phyloP scores from a whole-genome alignment of 2,113 vertebrate genomes.

The Platycercus adscitus region DNA sequence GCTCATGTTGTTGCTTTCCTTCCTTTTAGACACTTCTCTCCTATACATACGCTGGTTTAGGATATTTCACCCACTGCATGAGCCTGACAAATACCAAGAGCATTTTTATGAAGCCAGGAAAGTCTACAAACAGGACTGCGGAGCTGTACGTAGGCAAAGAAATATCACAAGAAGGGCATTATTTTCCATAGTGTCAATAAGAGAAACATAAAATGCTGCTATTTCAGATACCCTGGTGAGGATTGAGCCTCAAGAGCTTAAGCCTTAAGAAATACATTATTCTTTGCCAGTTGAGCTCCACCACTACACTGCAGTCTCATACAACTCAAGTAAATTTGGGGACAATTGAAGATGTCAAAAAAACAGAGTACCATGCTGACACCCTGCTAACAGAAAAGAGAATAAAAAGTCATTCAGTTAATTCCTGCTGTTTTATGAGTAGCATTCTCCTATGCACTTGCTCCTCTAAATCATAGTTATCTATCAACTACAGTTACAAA shows the following conservation, averaged over 20 bases:
- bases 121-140: not conserved
- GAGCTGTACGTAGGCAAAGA: not conserved
- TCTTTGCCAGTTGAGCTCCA: not conserved
- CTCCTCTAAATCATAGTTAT: slow-evolving; percentile 4
- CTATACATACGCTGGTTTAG: not conserved
- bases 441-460: not conserved
- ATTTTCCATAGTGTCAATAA: not conserved
- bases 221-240: not conserved
- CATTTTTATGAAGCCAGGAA: not conserved
- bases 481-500: not conserved
- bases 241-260: not conserved
- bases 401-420: not conserved
- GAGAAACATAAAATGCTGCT: not conserved
- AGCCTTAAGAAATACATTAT: not conserved
- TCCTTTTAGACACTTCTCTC: not conserved
- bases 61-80: not conserved
- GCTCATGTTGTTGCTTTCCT: not conserved
- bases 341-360: not conserved
- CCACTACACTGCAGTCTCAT: not conserved
- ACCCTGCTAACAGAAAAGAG: not conserved
- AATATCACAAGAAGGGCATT: not conserved
- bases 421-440: slow-evolving; percentile 3
- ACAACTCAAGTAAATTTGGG: slow-evolving; percentile 3
- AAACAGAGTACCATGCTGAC: not conserved
- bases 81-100: not conserved